Base-by-base conservation (phyloP, 2,113 vertebrate genomes). In the Microtus montanus region DNA sequence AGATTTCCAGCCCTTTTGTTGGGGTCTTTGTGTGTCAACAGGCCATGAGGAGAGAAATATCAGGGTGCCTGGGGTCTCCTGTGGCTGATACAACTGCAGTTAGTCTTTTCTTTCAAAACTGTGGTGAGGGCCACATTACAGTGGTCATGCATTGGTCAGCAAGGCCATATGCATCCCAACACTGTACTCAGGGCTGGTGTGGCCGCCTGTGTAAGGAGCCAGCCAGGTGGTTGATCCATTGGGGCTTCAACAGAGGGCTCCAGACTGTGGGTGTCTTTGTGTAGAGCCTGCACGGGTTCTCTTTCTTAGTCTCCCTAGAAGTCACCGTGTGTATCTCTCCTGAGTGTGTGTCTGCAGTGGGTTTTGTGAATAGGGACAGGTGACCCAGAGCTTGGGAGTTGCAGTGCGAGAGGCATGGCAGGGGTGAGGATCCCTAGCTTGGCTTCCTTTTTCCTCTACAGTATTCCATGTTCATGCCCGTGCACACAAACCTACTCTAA, bases 261-360 rank as follows among this genome's bases (percentile, higher is more conserved):
- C 70, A 94, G 95, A 19, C 85, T 74, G 66, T 47, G 91, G 91
- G 89, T 35, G 79, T 93, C 94, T 97, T 97, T 97, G 97, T 97
- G 95, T 94, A 78, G 93, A 66, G 47, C 94, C 77, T 61, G 61
- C 35, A 47, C 77, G 80, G 89, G 85, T 68, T 93, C 80, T 92
- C 97, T 97, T 97, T 97, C 96, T 96, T 96, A 96, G 77, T 88
- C 90, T 92, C 88, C 49, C 66, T 30, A 54, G 10, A 89, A 66
- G 64, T 92, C 84, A 80, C 33, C 41, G 58, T 15, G 28, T 66
- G 82, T 70, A 64, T 88, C 44, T 89, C 74, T 87, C 61, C 52
- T 22, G 1, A 77, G 84, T 92, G 80, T 87, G 52, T 90, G 93
- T 73, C 93, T 87, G 80, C 68, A 64, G 7, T 64, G 30, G 58